Conservation (phyloP, 92 coral and sea anemone genomes). For the Hydrozoanthus gracilis region DNA sequence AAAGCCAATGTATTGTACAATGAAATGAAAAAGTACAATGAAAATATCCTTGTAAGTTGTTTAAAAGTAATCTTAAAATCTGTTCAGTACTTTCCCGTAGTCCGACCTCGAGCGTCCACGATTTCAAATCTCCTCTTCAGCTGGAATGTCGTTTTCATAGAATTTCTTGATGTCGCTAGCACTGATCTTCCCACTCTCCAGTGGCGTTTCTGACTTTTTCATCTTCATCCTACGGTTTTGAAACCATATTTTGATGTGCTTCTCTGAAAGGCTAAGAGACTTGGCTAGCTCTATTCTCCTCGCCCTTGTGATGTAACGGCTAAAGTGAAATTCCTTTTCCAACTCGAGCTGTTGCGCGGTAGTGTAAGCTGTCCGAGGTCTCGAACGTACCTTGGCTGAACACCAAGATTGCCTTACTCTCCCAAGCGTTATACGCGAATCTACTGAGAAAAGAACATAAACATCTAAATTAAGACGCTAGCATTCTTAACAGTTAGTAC, state of each 20-base stretch:
- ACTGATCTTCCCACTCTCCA: constrained; percentile 69
- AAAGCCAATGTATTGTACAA: not conserved
- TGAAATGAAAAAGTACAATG: no score
- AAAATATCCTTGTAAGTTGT: not conserved
- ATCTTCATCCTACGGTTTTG: constrained; percentile 88
- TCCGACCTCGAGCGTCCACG: not conserved
- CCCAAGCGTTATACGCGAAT: constrained; percentile 42
- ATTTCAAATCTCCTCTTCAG: constrained; percentile 16
- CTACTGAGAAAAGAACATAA: not conserved
- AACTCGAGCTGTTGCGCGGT: constrained; percentile 82
- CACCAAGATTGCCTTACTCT: constrained; percentile 78
- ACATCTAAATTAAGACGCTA: not conserved
- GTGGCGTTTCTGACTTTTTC: constrained; percentile 76
- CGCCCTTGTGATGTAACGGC: constrained; percentile 80
- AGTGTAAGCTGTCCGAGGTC: constrained; percentile 86
- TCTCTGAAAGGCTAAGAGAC: constrained; percentile 81
- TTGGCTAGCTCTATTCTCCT: constrained; percentile 81
- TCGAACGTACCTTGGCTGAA: constrained; percentile 83
- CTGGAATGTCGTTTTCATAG: constrained; percentile 56
- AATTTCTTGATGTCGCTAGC: constrained; percentile 76
- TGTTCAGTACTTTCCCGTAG: not conserved
- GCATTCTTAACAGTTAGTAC: not conserved
- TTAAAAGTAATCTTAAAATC: not conserved
- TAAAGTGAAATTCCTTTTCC: constrained; percentile 85
- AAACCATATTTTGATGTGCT: constrained; percentile 89